These are phyloP conservation scores for Dreissena polymorpha DNA, from an alignment of 1,140 invertebrate genomes.

Conservation along the genomic window DNA sequence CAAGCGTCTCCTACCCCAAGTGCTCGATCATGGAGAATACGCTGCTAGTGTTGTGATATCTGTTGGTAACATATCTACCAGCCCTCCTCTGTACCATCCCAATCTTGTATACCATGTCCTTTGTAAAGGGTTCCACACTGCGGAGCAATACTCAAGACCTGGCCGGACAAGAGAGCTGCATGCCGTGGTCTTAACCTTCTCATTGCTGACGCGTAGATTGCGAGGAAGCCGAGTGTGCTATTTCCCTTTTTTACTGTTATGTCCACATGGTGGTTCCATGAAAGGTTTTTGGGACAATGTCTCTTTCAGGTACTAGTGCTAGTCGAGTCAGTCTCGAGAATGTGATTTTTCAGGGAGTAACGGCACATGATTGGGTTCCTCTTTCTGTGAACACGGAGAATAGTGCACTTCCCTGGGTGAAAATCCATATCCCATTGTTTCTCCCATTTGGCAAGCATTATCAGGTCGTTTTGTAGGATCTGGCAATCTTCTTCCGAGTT, in stretches of 20 bases:
- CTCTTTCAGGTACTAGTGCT: no score
- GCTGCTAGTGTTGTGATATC: slow-evolving; percentile 29
- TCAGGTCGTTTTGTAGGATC: no score
- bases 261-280: no score
- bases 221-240: no score
- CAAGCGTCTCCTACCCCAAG: background rate
- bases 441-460: background rate
- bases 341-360: no score
- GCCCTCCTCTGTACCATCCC: slow-evolving; percentile 21
- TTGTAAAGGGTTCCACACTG: slow-evolving; percentile 11
- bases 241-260: no score
- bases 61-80: slow-evolving; percentile 2
- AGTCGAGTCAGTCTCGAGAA: no score
- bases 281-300: no score
- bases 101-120: background rate
- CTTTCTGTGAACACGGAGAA: no score
- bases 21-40: slow-evolving; percentile 14
- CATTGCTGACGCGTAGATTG: background rate
- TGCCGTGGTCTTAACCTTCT: no score
- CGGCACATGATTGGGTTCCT: no score
- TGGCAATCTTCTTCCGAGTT: no score
- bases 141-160: slow-evolving; percentile 1
- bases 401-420: background rate
- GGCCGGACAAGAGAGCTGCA: background rate
- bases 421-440: slow-evolving; percentile 3